Evolutionary conservation across 2,888 invertebrate species (phyloP).

Genomic region (Mythimna ferrago): DNA sequence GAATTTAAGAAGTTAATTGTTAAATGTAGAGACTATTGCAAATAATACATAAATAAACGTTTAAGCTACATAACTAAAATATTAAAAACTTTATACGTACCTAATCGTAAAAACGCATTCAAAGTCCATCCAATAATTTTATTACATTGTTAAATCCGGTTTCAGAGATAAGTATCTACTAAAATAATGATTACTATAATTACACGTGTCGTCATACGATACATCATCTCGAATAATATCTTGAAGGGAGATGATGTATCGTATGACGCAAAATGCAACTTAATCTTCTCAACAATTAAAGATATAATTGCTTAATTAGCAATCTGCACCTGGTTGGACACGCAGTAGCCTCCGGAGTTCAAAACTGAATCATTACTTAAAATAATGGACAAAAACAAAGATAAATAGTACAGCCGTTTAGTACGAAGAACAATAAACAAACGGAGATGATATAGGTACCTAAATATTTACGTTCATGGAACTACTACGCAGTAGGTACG

Average conservation of each 20-base stretch:
- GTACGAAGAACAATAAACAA: slow-evolving; percentile 25
- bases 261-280: not conserved
- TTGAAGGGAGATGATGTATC: no score
- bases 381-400: slow-evolving; percentile 28
- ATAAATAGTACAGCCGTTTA: slow-evolving; percentile 27
- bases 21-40: no score
- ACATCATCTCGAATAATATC: slow-evolving; percentile 28
- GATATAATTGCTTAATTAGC: slow-evolving; percentile 25
- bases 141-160: slow-evolving; percentile 25
- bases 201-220: slow-evolving; percentile 7
- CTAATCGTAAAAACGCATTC: not conserved
- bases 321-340: slow-evolving; percentile 25
- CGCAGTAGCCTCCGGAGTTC: not conserved
- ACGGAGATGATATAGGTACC: slow-evolving; percentile 31
- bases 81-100: not conserved
- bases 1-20: no score
- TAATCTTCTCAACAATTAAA: slow-evolving; percentile 31
- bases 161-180: slow-evolving; percentile 3
- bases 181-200: slow-evolving; percentile 20
- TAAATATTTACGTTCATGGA: slow-evolving; percentile 38
- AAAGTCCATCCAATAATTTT: not conserved
- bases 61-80: not conserved
- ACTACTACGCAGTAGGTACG: slow-evolving; percentile 38
- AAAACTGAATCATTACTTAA: slow-evolving; percentile 25
- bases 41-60: no score